Base-by-base conservation (phyloP, 1,140 invertebrate species). In the Euura saliciscinereae region DNA sequence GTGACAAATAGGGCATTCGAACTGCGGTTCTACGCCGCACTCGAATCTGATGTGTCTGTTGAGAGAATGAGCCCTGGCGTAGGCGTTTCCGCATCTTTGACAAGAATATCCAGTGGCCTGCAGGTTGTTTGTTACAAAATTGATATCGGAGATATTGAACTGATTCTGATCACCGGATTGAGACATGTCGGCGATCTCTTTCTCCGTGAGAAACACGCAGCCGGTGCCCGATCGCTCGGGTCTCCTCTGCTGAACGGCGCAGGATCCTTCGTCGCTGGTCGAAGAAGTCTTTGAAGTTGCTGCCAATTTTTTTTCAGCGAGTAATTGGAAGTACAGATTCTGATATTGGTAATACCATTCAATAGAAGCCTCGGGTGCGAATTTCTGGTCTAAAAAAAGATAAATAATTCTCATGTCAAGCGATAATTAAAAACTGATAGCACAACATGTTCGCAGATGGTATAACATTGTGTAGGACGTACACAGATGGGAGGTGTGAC, bases 21-120 rank as follows among this genome's bases (percentile, higher is more conserved):
- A 91, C 73, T 88, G 88, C 0, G 90, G 90, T 75, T 91, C 90
- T 69, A 91, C 88, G 44, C 91, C 91, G 76, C 92, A 93, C 74
- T 93, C 91, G 77, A 92, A 92, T 72, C 87, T 89, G 65, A 92
- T 88, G 74, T 93, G 92, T 6, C 91, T 85, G 72, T 90, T 91
- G 3, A 93, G 79, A 71, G 91, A 92, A 66, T 91, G 89, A 7
- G 86, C 86, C n/a, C 89, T 85, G 2, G 86, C 86, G 78, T 92
- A 92, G 4, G 84, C 84, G 68, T 91, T 90, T 8, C 90, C 90
- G 75, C 91, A 91, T 68, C 88, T 86, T 43, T 86, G 85, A 75
- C 89, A 90, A 43, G 82, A 84, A 72, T 83, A 85, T 6, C 72
- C 76, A 0, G 69, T 71, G 6, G 43, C 10, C 5, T 77, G 68